Base-by-base conservation (phyloP, 2,888 invertebrate genomes). In the Hirtodrosophila duncani region DNA sequence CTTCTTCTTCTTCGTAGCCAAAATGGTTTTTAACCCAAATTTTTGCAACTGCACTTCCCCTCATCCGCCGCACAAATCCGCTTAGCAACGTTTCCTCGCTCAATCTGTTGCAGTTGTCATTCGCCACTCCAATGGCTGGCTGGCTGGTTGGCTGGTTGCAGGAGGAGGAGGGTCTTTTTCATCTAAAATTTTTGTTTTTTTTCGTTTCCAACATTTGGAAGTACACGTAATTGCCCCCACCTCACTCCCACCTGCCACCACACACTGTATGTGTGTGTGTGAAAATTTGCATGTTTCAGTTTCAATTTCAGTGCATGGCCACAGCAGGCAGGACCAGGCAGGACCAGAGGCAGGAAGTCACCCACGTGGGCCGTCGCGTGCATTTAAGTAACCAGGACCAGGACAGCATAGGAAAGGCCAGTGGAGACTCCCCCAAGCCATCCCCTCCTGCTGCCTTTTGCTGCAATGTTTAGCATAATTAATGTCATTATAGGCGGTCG, bases 1-100 rank as follows among this genome's bases (percentile, higher is more conserved):
- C 11, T 36, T 8, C 13, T 17, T 11, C 9, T 41, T 46, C 49
- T 57, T 64, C 63, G 66, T 48, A 48, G 45, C 56, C 67, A 55
- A 67, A 75, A 64, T 66, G 74, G 51, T 62, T 74, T 65, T 70
- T 74, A 70, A 52, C 74, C 70, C 53, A 70, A 66, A 70, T 74
- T 62, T 39, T 45, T 52, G 48, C 44, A 44, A 55, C 62, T 66
- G 58, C 45, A 65, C 62, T 56, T 50, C 50, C 53, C 53, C 60
- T 53, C 56, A 53, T 51, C 56, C 46, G 53, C 38, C 53, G 60
- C 67, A 53, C 37, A 39, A 71, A 71, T 63, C 57, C 51, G 63
- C 67, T 67, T 60, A 56, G 27, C 48, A 23, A 23, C 21, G 53
- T 43, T 45, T 41, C 23, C 44, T 42, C 33, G 36, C 43, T 48